A percentile compares a stretch with the other conserved stretches of the same genome.
Evolutionary conservation across 2,113 vertebrate species (phyloP).

Genomic region (Hemiscyllium ocellatum): DNA sequence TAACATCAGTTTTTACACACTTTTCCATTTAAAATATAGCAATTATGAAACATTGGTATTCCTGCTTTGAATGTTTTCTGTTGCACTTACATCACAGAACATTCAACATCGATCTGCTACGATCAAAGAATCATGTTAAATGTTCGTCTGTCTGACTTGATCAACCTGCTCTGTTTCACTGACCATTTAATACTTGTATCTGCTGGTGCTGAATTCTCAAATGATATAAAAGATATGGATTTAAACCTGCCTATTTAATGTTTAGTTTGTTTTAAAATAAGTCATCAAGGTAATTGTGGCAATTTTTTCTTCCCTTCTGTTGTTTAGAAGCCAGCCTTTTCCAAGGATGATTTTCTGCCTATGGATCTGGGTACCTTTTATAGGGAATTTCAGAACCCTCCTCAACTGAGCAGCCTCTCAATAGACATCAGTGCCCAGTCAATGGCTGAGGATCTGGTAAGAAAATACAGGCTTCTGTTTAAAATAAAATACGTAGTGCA

Average conservation of each 20-base stretch:
- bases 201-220: neutral
- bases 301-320: constrained; percentile 25
- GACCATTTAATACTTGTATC: neutral
- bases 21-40: neutral
- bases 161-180: neutral
- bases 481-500: neutral
- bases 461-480: constrained; percentile 40
- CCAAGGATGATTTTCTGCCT: constrained; percentile 92
- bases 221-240: neutral
- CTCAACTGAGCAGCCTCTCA: constrained; percentile 89
- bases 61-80: neutral
- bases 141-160: neutral
- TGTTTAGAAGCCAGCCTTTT: constrained; percentile 88
- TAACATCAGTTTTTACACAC: neutral
- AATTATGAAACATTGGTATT: neutral
- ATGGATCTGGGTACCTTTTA: constrained; percentile 98
- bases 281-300: neutral
- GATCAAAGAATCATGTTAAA: neutral
- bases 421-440: constrained; percentile 91
- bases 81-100: neutral
- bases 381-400: constrained; percentile 95
- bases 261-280: neutral
- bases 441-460: constrained; percentile 96
- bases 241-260: neutral
- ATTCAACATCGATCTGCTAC: neutral